These are phyloP conservation scores for Leptopterna dolabrata DNA, from an alignment of 2,888 invertebrate species.

Conservation along the genomic window DNA sequence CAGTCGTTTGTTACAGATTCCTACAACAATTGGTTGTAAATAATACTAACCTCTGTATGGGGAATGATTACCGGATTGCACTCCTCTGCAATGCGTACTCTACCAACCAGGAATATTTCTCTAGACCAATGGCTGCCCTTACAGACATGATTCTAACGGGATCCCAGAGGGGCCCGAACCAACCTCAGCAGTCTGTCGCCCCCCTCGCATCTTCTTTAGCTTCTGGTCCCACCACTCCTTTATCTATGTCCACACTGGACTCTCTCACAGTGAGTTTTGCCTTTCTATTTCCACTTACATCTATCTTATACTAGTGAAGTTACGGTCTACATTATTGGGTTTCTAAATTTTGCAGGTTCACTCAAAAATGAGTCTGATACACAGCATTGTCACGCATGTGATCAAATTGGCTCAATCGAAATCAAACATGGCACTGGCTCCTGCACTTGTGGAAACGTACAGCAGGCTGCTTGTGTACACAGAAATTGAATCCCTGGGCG, in stretches of 20 bases:
- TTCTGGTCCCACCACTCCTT: constrained; percentile 80
- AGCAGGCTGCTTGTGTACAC: constrained; percentile 92
- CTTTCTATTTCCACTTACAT: background rate
- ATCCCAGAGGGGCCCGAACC: constrained; percentile 61
- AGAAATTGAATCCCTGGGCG: constrained; percentile 95
- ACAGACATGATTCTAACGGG: constrained; percentile 84
- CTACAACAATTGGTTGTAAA: constrained; percentile 86
- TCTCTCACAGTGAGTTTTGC: constrained; percentile 75
- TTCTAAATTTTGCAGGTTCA: constrained; percentile 70
- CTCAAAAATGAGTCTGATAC: constrained; percentile 93
- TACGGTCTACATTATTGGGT: no score
- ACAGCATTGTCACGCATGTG: constrained; percentile 88
- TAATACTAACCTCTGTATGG: constrained; percentile 76
- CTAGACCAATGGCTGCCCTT: constrained; percentile 90
- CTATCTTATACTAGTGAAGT: no score
- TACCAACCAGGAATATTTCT: constrained; percentile 91
- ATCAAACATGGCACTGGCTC: constrained; percentile 84
- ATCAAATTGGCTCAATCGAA: constrained; percentile 91
- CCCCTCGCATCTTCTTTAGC: constrained; percentile 69
- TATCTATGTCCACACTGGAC: constrained; percentile 92
- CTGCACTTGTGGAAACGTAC: constrained; percentile 95
- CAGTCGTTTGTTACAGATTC: constrained; percentile 71
- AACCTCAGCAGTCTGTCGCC: constrained; percentile 67
- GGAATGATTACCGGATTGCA: constrained; percentile 90
- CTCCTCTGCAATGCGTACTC: constrained; percentile 95